Evolutionary conservation across 1,140 invertebrate species (phyloP), one percentile per base, ranked within the genome.

Genomic region (Drosophila punjabiensis): DNA sequence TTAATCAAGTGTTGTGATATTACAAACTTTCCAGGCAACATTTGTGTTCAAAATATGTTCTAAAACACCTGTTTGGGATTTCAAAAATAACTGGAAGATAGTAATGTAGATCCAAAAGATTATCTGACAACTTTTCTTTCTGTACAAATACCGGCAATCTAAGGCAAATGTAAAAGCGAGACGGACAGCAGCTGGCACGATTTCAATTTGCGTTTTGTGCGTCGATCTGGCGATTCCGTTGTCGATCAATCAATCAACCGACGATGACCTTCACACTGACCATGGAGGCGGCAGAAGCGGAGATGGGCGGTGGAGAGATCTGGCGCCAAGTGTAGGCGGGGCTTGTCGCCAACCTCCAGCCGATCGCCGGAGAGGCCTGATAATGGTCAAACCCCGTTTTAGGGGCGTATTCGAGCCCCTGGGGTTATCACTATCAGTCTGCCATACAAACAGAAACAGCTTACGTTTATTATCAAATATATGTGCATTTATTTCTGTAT

Each of bases 151-250:
- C 52, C 24, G 33, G 45, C 43, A 32, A 47, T 47, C 43, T 43
- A 16, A 13, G 20, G 16, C 18, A 8, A 41, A 61, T 53, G 58
- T 13, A 30, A 33, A 47, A 62, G 33, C 41, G 35, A 45, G 48
- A 41, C 52, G 60, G 41, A 43, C 67, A 48, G 63, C 39, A 18
- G 67, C 79, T 87, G 83, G 83, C 79, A 82, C 48, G 32, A 62
- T 70, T 82, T 82, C 76, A 82, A 86, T 86, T 87, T 76, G 50
- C 71, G 53, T 76, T 69, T 58, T 56, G 64, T 81, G 64, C 71
- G 64, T 59, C 70, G 52, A 73, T 50, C 67, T 47, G 37, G 39
- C 48, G 52, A 48, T 61, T 74, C 9, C 71, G 71, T 60, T 73
- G 55, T 80, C 73, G 71, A 67, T 85, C 82, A 82, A 82, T 69